These are phyloP conservation scores for Threskiornis aethiopicus DNA, from an alignment of 2,797 vertebrate genomes.

Conservation along the genomic window DNA sequence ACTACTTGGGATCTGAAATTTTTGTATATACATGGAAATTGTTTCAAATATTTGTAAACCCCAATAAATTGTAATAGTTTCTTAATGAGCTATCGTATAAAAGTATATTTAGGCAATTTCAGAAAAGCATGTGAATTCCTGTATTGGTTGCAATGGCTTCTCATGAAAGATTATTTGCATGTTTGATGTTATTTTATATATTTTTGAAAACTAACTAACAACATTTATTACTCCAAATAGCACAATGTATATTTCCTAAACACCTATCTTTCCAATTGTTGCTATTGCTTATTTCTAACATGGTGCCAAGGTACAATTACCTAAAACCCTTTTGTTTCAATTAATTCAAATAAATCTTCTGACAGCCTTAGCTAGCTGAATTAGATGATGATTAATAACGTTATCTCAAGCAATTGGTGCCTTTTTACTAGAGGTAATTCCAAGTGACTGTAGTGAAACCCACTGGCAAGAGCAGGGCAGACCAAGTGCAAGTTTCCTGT, in stretches of 20 bases:
- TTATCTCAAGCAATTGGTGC: too few species aligned
- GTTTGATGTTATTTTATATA: not conserved
- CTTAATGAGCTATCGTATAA: not conserved
- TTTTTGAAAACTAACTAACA: not conserved
- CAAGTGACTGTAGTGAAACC: not conserved
- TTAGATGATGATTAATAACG: not conserved
- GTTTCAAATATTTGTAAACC: not conserved
- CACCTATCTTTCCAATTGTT: not conserved
- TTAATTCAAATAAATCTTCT: not conserved
- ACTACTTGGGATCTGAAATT: not conserved
- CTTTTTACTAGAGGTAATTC: not conserved
- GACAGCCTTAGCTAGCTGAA: not conserved
- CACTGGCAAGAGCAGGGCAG: not conserved
- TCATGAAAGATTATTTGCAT: not conserved
- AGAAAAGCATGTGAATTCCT: not conserved
- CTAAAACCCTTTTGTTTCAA: not conserved
- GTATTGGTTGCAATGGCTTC: not conserved
- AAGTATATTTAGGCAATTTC: not conserved
- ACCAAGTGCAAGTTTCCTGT: not conserved
- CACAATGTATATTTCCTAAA: not conserved
- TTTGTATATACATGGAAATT: not conserved
- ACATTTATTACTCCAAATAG: not conserved
- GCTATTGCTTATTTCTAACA: not conserved
- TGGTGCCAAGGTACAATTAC: not conserved
- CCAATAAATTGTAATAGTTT: not conserved